Base-by-base conservation (phyloP, 2,113 vertebrate genomes). In the Eudyptes chrysolophus region DNA sequence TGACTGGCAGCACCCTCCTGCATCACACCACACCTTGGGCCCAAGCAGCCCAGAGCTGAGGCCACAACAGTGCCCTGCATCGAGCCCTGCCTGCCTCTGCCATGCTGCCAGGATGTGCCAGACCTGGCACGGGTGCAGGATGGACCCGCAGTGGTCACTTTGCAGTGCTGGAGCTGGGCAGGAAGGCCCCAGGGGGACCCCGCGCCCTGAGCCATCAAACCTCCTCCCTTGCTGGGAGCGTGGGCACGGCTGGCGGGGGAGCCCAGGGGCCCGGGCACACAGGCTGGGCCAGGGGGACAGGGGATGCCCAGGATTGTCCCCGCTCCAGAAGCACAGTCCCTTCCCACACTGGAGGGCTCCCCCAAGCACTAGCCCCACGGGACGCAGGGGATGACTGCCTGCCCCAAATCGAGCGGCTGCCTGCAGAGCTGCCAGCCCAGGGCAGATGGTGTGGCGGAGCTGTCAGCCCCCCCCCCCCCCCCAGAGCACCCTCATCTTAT, bases 31-130 rank as follows among this genome's bases (percentile, higher is more conserved):
- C 30, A 34, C 4, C 42, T 10, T 55, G 62, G 34, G 57, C 44
- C 44, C 57, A 38, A n/a, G 34, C 26, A 58, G 26, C 26, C 32
- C 11, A 6, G 42, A 83, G 64, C 71, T 0, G 0, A 79, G 27
- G 78, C 64, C n/a, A 49, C 5, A 4, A 22, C 3, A 1, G 51
- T 11, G 44, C 49, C 61, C n/a, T 7, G 34, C 9, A 8, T 11
- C 1, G 2, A 38, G 58, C 74, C 12, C 55, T 44, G 61, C 61
- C 55, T 30, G 61, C 19, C 51, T 30, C 13, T 61, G 68, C 30
- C 2, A 0, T 1, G 1, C 54, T 87, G 71, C 24, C 0, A 0
- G 32, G 42, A 52, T 18, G 13, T 16, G 42, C 49, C 4, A 1
- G 60, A 24, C 34, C 34, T 14, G 3, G 13, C 38, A 44, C 1